Base-by-base conservation (phyloP, 2,888 invertebrate genomes). In the Tiliacea aurago region DNA sequence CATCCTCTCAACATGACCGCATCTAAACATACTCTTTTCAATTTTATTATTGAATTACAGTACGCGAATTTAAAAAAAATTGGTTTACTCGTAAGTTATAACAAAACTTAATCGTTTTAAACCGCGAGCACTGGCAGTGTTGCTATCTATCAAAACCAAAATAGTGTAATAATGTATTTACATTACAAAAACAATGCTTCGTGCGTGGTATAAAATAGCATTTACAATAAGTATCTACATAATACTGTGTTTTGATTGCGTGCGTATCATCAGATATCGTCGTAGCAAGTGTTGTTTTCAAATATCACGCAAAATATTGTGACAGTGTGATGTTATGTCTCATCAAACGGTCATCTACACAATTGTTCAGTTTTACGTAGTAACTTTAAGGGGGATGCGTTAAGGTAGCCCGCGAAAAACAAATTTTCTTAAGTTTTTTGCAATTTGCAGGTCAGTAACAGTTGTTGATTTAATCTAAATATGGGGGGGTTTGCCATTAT, bases 211-310 rank as follows among this genome's bases (percentile, higher is more conserved):
- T 23, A 45, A 23, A 61, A 59, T 51, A 13, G 20, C 18, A 28
- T 28, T 28, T 45, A 59, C 15, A 20, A 20, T 63, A 9, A 7
- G 4, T 59, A 18, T 55, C 0, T 56, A 23, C 33, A 13, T 65
- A 53, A 15, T 56, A 28, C 3, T 28, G 3, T 45, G 28, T 63
- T 37, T 49, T 37, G 23, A 55, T 77, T 43, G 59, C 59, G 47
- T 59, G 47, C 33, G 23, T 65, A 37, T 55, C 18, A 53, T 63
- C 51, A 51, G 49, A 51, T 49, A 47, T 58, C 45, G 11, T 58
- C 20, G 28, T 33, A 28, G 49, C 55, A 69, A 37, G 28, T n/a
- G 15, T 49, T 76, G 23, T 63, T 51, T 75, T 45, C 9, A 70
- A 51, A 37, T 56, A 28, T 62, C n/a, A 20, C 13, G 10, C 18